Base-by-base conservation (phyloP, 2,888 invertebrate species). In the Deilephila elpenor region DNA sequence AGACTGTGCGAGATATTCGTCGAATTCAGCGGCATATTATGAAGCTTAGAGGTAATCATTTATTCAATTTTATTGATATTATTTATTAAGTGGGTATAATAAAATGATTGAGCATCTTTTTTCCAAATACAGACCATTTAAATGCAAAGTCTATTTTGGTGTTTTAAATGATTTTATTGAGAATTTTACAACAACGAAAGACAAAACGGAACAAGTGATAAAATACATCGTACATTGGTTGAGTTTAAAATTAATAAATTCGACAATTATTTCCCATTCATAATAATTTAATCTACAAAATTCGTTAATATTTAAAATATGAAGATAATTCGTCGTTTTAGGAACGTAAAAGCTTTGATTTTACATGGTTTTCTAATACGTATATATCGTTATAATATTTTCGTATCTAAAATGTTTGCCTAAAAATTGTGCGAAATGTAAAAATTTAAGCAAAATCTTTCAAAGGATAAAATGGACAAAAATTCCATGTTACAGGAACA, bases 161-260 rank as follows among this genome's bases (percentile, higher is more conserved):
- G 82, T 77, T 82, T 83, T 86, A 82, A 78, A 85, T 83, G 84
- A 83, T 79, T 89, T 88, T 89, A 88, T 89, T 90, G 83, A 82
- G 79, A 86, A 80, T 78, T 78, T 83, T 81, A 78, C 76, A 84
- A 78, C 74, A 80, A 83, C 82, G 75, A 76, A 78, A 78, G 76
- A 78, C 62, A 78, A 82, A 81, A 44, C 81, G 80, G 84, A 85
- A 79, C 75, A 75, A 85, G 81, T 71, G 74, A 77, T 77, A 76
- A 82, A 76, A 78, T 83, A 76, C 56, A 64, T 34, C 20, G 51
- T 67, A 67, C 51, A 67, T 7, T 44, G 67, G 51, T 67, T 67
- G 67, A 67, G 67, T 67, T 67, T 53, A 82, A 85, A 88, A 85
- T 84, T 82, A 85, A 86, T 86, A 89, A 89, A 89, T 89, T 89